Conservation (phyloP, 2,797 vertebrate species). For the Pantherophis alleghaniensis region DNA sequence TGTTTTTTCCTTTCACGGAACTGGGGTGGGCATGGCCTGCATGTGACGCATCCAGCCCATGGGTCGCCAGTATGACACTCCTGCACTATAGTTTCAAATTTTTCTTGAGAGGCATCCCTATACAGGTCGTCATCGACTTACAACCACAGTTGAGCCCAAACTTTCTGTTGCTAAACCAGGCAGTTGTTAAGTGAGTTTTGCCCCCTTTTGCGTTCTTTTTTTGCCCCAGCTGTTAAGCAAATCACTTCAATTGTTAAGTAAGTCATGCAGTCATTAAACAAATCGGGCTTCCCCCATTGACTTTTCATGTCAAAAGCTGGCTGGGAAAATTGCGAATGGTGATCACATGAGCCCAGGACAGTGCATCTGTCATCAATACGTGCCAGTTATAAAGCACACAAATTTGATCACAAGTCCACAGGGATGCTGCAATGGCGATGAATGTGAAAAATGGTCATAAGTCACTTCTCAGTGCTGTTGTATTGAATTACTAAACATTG, state of each 20-base stretch:
- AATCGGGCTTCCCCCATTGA: not conserved
- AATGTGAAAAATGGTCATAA: not conserved
- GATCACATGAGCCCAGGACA: not conserved
- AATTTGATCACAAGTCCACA: not conserved
- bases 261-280: not conserved
- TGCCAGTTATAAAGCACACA: not conserved
- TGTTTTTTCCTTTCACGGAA: too few species aligned
- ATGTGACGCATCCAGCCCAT: too few species aligned
- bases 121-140: not conserved
- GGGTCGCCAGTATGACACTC: too few species aligned
- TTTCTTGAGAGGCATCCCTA: not conserved
- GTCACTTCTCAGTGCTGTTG: not conserved
- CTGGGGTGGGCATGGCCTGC: too few species aligned
- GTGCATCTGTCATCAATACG: not conserved
- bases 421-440: not conserved
- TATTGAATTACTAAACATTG: not conserved
- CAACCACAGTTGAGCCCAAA: not conserved
- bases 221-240: not conserved
- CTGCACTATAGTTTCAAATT: not conserved
- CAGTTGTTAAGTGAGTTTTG: not conserved
- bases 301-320: not conserved
- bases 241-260: not conserved
- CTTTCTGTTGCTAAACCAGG: not conserved
- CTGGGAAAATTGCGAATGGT: not conserved
- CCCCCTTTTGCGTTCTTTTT: not conserved